These are phyloP conservation scores for Machimus rusticus DNA, from an alignment of 2,888 invertebrate species.

Conservation along the genomic window DNA sequence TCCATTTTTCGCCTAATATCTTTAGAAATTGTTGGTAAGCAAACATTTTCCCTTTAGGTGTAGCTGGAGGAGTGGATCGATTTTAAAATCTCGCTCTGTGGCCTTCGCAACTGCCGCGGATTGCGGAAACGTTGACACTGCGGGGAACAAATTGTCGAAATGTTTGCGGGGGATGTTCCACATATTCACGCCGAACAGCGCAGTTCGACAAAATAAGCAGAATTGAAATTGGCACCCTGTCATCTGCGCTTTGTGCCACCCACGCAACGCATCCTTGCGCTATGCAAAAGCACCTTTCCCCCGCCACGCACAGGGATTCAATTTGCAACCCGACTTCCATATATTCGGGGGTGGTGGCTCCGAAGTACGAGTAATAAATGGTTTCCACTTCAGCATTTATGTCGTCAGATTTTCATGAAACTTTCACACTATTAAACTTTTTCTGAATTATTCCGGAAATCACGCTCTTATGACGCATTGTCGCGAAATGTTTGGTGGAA, in stretches of 20 bases:
- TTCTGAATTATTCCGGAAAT: background rate
- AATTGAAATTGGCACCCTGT: background rate
- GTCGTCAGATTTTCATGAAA: background rate
- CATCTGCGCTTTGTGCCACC: background rate
- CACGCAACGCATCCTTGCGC: background rate
- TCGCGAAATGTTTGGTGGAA: background rate
- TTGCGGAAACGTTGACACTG: background rate
- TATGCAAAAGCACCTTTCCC: background rate
- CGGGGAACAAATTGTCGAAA: background rate
- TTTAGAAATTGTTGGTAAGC: background rate
- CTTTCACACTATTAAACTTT: background rate
- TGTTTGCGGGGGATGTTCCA: background rate
- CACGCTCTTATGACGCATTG: background rate
- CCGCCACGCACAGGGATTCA: background rate
- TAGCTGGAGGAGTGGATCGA: background rate
- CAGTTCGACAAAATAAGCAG: background rate
- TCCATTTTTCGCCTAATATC: background rate
- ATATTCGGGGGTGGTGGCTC: background rate
- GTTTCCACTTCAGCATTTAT: background rate
- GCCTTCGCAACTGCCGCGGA: background rate
- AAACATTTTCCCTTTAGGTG: background rate
- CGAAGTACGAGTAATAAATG: background rate
- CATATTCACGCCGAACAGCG: background rate
- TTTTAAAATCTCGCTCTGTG: background rate
- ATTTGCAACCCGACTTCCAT: background rate